Conservation (phyloP, 1,140 invertebrate species). For the Caenorhabditis elegans region DNA sequence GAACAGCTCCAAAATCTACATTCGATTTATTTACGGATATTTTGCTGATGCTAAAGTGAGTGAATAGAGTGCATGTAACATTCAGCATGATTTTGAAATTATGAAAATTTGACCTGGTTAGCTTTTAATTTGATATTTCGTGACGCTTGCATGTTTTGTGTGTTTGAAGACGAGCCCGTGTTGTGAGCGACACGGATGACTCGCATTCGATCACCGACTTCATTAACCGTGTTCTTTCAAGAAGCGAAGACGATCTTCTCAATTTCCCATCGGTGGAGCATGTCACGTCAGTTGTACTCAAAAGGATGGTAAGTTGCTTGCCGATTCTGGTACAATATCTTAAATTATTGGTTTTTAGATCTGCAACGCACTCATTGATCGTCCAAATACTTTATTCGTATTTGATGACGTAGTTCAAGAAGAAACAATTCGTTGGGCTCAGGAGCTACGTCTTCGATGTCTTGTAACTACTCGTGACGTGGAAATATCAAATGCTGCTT, state of each 20-base stretch:
- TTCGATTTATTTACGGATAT: conserved; percentile 12
- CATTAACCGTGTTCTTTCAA: conserved; percentile 33
- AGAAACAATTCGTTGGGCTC: conserved; percentile 30
- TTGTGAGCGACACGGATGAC: conserved; percentile 28
- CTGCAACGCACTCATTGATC: conserved; percentile 31
- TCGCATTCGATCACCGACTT: conserved; percentile 3
- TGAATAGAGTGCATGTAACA: neutral
- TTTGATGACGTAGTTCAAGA: conserved; percentile 35
- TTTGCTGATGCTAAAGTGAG: conserved; percentile 7
- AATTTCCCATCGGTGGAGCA: neutral
- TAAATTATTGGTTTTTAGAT: conserved; percentile 8
- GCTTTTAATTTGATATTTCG: neutral
- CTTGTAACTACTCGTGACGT: neutral
- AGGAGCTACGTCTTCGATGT: neutral
- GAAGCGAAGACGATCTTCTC: conserved; percentile 18
- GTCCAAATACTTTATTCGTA: conserved; percentile 37
- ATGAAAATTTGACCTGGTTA: too few species aligned
- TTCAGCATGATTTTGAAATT: too few species aligned
- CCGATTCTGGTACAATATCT: neutral
- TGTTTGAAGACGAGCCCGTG: conserved; percentile 25
- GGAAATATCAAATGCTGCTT: neutral
- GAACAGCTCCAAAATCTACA: neutral
- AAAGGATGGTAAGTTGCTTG: neutral
- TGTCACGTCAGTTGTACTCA: neutral
- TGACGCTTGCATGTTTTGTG: neutral